Base-by-base conservation (phyloP, 1,140 invertebrate genomes). In the Drosophila mayri region DNA sequence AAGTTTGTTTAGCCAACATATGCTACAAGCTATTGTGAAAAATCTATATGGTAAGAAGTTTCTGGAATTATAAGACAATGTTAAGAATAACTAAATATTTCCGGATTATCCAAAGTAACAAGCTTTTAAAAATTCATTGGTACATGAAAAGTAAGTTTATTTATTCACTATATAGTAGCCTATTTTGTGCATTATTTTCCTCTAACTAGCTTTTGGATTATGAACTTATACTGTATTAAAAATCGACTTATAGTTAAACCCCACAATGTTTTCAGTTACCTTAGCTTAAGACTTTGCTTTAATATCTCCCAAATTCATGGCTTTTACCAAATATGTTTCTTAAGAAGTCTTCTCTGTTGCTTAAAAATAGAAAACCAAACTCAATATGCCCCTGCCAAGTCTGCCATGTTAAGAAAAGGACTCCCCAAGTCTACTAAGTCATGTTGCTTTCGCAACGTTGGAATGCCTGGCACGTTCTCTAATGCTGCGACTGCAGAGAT, bases 381-480 rank as follows among this genome's bases (percentile, higher is more conserved):
- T 22, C 50, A 54, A 54, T 54, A 54, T 54, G 50, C 52, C 52
- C 8, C 50, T 9, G 4, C 18, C 18, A 22, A 35, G 25, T 4
- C 16, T 25, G 57, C 14, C 30, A 37, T 18, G 28, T 64, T 61
- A 32, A 14, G 32, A 25, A 18, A 40, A 32, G n/a, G 47, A 64
- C 37, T 58, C 37, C 35, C 35, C 7, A n/a, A 55, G 73, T 54
- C 73, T 76, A 67, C 73, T 63, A 77, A 76, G 68, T 63, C 82
- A 81, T 85, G 47, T 52, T 62, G 44, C 18, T 25, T 16, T 32
- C 55, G 41, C 55, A 25, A 25, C 57, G n/a, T 68, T 65, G 66
- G 68, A 46, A 72, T 72, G 43, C 70, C 54, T 38, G 67, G 66
- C 77, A 80, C 62, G 70, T 74, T 37, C 49, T 38, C 62, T 59